Evolutionary conservation across 2,797 vertebrate genomes (phyloP).

Genomic region (Mus caroli): DNA sequence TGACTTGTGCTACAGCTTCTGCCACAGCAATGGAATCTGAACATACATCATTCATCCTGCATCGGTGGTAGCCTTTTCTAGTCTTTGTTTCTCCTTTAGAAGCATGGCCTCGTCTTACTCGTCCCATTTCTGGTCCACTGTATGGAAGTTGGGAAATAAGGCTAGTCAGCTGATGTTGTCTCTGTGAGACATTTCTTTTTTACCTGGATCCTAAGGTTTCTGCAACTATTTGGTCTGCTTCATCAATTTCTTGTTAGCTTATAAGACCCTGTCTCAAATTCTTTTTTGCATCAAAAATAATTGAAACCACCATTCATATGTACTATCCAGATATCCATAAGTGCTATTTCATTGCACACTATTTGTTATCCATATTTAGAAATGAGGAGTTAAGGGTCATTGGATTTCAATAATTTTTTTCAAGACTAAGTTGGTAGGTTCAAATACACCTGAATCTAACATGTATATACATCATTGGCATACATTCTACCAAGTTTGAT

Average conservation of each 20-base stretch:
- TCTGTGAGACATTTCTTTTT: background rate
- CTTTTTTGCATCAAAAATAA: constrained; percentile 10
- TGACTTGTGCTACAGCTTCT: background rate
- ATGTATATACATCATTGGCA: background rate
- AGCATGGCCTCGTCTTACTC: background rate
- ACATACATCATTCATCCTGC: background rate
- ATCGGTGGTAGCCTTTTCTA: background rate
- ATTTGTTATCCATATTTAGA: background rate
- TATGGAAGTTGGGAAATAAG: background rate
- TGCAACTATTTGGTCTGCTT: background rate
- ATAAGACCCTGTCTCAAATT: background rate
- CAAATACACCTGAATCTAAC: background rate
- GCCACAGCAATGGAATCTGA: background rate
- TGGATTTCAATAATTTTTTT: constrained; percentile 4
- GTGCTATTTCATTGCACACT: background rate
- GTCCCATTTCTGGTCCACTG: background rate
- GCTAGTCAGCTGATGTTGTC: background rate
- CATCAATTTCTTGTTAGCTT: background rate
- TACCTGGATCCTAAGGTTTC: background rate
- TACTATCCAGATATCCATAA: background rate
- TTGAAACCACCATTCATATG: background rate
- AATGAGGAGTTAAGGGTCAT: background rate
- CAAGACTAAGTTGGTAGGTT: background rate
- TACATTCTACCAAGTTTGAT: background rate
- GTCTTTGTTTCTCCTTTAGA: background rate